These are phyloP conservation scores for Heterotilapia buettikoferi DNA, from an alignment of 2,113 vertebrate genomes.

Conservation along the genomic window DNA sequence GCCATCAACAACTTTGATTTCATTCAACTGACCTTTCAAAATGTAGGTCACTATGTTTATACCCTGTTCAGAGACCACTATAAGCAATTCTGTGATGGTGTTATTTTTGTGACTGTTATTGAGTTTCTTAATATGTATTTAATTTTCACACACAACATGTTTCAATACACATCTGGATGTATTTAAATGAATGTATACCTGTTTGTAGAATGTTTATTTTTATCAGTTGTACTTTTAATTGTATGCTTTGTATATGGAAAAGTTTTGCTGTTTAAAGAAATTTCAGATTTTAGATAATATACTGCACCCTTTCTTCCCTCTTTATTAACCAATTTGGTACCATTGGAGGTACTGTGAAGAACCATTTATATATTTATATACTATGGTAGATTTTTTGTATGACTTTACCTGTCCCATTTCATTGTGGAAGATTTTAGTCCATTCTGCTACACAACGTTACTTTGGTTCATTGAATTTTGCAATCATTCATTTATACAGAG, in stretches of 20 bases:
- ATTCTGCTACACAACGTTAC: not conserved
- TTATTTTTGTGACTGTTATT: not conserved
- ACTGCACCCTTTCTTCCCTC: rapidly evolving
- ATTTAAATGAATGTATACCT: not conserved
- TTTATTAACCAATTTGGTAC: not conserved
- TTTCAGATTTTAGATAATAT: not conserved
- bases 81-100: not conserved
- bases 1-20: not conserved
- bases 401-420: not conserved
- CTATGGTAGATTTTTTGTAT: rapidly evolving
- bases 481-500: not conserved
- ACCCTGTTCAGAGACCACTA: not conserved
- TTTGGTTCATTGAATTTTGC: not conserved
- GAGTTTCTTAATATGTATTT: not conserved
- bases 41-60: not conserved
- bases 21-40: not conserved
- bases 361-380: not conserved
- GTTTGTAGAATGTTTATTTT: not conserved
- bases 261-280: not conserved
- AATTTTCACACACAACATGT: not conserved
- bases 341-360: not conserved
- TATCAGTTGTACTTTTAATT: not conserved
- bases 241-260: rapidly evolving
- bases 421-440: not conserved
- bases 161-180: not conserved